Conservation (phyloP, 2,113 vertebrate genomes). For the Neodon shergylaensis region DNA sequence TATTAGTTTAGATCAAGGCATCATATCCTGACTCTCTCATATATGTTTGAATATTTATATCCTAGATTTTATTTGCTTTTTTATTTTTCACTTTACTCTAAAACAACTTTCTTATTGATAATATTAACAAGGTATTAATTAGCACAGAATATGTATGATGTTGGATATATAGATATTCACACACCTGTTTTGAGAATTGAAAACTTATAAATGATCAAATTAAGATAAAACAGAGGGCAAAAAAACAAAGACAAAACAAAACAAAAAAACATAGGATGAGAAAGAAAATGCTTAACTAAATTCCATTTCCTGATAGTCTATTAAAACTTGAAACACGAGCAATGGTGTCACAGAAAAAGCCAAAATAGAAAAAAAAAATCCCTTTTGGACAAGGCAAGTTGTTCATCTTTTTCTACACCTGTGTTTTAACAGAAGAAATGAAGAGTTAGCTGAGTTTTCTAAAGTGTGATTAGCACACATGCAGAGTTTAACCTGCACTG, state of each 20-base stretch:
- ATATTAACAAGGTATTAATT: not conserved
- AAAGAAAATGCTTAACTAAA: not conserved
- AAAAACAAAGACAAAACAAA: not conserved
- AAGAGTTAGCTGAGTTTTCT: not conserved
- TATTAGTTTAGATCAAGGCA: not conserved
- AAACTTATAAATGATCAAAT: not conserved
- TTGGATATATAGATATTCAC: too few species aligned
- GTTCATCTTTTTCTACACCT: not conserved
- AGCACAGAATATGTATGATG: not conserved
- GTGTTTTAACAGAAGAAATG: not conserved
- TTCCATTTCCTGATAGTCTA: not conserved
- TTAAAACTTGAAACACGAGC: not conserved
- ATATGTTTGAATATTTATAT: not conserved
- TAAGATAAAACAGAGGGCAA: not conserved
- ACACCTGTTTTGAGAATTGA: not conserved
- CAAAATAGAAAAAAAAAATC: not conserved
- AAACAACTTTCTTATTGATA: not conserved
- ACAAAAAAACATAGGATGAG: not conserved
- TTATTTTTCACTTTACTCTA: not conserved
- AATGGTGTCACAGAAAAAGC: not conserved
- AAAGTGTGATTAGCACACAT: not conserved
- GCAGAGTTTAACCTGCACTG: not conserved
- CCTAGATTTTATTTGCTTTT: not conserved
- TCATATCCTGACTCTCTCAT: too few species aligned
- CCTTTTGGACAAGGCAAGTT: fast-evolving